phyloP scores from a whole-genome alignment of 1,140 invertebrate genomes.

The Orchestia grillus region DNA sequence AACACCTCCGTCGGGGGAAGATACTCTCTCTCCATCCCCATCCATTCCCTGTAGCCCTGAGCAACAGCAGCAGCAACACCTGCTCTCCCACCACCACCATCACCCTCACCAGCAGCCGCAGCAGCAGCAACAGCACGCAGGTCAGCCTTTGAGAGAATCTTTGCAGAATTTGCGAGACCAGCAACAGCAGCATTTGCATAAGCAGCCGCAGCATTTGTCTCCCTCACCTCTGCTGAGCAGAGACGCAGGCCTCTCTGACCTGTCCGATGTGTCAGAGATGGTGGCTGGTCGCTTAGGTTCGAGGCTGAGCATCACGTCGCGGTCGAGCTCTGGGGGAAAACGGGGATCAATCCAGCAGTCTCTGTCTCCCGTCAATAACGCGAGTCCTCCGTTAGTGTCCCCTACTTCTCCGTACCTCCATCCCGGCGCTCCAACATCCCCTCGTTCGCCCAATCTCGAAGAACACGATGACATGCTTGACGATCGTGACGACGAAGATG shows the following conservation, averaged over 20 bases:
- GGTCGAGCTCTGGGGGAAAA: conserved; percentile 41
- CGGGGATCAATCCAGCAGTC: conserved; percentile 1
- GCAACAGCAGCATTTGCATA: conserved; percentile 44
- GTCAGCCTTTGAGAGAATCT: conserved; percentile 57
- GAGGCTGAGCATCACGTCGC: conserved; percentile 24
- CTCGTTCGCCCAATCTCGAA: conserved; percentile 48
- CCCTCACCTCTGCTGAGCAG: conserved; percentile 12
- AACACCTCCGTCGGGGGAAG: conserved; percentile 66
- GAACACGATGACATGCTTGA: neutral
- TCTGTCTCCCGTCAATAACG: conserved; percentile 60
- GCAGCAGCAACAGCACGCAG: conserved; percentile 52
- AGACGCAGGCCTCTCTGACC: conserved; percentile 3
- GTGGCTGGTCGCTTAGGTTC: conserved; percentile 2
- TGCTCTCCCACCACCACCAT: conserved; percentile 63
- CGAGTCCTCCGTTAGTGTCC: conserved; percentile 61
- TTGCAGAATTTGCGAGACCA: conserved; percentile 10
- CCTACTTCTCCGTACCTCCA: conserved; percentile 64
- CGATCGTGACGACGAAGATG: conserved; percentile 17
- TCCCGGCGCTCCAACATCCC: conserved; percentile 53
- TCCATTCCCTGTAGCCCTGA: conserved; percentile 70
- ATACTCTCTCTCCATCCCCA: conserved; percentile 69
- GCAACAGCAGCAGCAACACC: conserved; percentile 63
- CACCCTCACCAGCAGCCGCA: neutral
- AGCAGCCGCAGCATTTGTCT: conserved; percentile 32
- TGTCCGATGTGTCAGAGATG: conserved; percentile 36